Conservation (phyloP, 2,113 vertebrate species). For the Ursus arctos region DNA sequence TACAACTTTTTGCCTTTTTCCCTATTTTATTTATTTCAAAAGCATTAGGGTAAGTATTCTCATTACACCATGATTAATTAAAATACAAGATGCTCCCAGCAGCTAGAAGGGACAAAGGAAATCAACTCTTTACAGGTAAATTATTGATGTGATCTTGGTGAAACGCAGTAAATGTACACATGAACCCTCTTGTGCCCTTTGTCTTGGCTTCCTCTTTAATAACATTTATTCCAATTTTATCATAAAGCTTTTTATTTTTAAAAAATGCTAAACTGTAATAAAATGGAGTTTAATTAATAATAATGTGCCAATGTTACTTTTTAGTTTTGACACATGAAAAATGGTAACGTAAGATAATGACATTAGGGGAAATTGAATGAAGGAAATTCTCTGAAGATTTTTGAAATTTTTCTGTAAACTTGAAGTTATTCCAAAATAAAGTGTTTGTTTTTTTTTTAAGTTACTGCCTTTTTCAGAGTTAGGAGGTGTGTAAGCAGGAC, state of each 20-base stretch:
- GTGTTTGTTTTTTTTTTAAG: background rate
- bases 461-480: background rate
- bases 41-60: background rate
- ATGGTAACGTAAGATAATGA: background rate
- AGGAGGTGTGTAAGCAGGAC: background rate
- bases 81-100: constrained; percentile 4
- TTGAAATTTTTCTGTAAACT: background rate
- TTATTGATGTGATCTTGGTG: background rate
- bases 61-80: background rate
- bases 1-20: background rate
- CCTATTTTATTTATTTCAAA: constrained; percentile 21
- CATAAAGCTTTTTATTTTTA: background rate
- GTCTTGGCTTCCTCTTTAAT: background rate
- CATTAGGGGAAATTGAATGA: background rate
- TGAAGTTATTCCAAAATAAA: background rate
- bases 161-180: background rate
- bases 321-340: background rate
- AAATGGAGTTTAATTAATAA: background rate
- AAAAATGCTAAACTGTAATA: background rate
- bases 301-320: background rate
- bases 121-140: background rate
- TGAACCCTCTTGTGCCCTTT: background rate
- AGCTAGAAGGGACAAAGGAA: background rate
- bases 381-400: background rate
- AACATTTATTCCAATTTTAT: background rate